These are phyloP conservation scores for Pygocentrus nattereri DNA, from an alignment of 2,797 vertebrate species.

Conservation along the genomic window DNA sequence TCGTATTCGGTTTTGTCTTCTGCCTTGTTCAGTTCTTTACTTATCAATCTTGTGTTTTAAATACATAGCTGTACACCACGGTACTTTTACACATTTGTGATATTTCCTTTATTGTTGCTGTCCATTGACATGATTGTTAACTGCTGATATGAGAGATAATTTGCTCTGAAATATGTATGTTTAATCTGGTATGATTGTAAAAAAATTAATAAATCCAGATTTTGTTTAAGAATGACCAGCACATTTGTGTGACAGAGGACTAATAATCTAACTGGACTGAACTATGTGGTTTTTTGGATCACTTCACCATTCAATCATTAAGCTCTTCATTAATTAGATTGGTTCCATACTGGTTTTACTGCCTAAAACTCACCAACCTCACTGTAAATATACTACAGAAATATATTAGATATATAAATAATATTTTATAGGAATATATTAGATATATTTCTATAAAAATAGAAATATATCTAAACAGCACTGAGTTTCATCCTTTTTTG, in stretches of 20 bases:
- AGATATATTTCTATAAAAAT: too few relatives aligned
- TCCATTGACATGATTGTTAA: conserved; percentile 61
- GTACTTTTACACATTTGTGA: conserved; percentile 45
- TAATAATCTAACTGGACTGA: background rate
- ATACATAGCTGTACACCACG: conserved; percentile 61
- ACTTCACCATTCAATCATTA: background rate
- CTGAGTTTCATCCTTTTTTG: too few relatives aligned
- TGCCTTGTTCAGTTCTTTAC: background rate
- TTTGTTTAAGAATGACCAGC: conserved; percentile 54
- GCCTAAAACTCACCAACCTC: too few relatives aligned
- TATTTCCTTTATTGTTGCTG: conserved; percentile 58
- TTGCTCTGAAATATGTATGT: conserved; percentile 68
- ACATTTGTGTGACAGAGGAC: background rate
- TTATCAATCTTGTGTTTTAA: conserved; percentile 30
- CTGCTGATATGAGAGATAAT: conserved; percentile 67
- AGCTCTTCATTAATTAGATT: background rate
- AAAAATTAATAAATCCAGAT: conserved; percentile 66
- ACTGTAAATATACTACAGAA: too few relatives aligned
- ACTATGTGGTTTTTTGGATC: too few relatives aligned
- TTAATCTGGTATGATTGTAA: conserved; percentile 63
- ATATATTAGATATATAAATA: too few relatives aligned
- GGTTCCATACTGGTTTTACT: too few relatives aligned
- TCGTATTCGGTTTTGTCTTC: background rate
- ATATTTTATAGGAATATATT: too few relatives aligned
- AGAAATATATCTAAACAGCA: too few relatives aligned